A percentile compares a stretch with the other conserved stretches of the same genome.
These are phyloP conservation scores for Drosophila lacertosa DNA, from an alignment of 1,140 invertebrate species.

Conservation along the genomic window DNA sequence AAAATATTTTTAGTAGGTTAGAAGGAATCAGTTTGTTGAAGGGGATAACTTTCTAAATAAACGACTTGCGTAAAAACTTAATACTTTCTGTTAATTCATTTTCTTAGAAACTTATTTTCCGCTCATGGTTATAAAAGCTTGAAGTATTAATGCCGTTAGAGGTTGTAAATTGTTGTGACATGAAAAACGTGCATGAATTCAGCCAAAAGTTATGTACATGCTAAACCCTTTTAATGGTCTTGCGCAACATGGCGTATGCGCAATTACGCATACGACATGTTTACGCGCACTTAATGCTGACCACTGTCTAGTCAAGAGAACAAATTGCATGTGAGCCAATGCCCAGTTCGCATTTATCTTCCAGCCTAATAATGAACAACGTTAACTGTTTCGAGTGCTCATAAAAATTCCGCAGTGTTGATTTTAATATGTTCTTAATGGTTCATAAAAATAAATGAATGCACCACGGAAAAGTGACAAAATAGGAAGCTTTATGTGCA, in stretches of 20 bases:
- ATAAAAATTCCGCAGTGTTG: conserved; percentile 71
- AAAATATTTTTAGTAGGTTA: no score
- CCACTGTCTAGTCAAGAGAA: conserved; percentile 27
- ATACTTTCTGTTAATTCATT: background rate
- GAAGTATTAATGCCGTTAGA: conserved; percentile 52
- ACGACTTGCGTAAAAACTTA: no score
- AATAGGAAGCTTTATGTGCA: background rate
- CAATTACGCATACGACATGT: conserved; percentile 62
- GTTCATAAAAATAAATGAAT: conserved; percentile 60
- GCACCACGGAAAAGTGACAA: conserved; percentile 18
- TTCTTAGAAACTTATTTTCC: background rate
- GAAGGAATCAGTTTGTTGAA: no score
- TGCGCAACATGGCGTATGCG: conserved; percentile 43
- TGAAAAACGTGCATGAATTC: conserved; percentile 52
- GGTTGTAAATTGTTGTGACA: conserved; percentile 58
- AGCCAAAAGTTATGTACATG: conserved; percentile 22
- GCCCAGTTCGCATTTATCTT: conserved; percentile 25
- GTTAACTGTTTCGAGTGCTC: conserved; percentile 33
- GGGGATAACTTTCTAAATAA: no score
- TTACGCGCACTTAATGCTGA: conserved; percentile 36
- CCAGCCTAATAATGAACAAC: conserved; percentile 36
- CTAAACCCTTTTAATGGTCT: conserved; percentile 45
- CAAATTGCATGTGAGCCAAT: conserved; percentile 21
- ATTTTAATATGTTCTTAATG: conserved; percentile 72
- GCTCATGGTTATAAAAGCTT: conserved; percentile 22